Conservation (phyloP, 2,113 vertebrate species). For the Gambusia affinis region DNA sequence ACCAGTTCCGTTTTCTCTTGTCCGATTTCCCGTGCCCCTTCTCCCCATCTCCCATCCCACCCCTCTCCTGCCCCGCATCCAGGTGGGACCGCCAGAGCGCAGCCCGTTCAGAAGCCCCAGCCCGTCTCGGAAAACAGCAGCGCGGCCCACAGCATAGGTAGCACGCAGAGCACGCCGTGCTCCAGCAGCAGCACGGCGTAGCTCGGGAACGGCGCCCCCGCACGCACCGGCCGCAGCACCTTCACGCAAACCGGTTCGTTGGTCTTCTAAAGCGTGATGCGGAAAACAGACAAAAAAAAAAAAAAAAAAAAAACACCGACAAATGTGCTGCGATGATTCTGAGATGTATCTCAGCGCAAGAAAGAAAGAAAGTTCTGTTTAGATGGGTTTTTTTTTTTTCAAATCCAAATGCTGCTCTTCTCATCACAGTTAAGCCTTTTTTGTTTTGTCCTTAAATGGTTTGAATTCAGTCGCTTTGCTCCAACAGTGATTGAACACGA, state of each 20-base stretch:
- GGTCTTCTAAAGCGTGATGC: slow-evolving; percentile 58
- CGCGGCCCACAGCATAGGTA: slow-evolving; percentile 91
- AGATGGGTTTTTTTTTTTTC: slow-evolving; percentile 15
- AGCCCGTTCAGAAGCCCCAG: slow-evolving; percentile 84
- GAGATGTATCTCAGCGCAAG: slow-evolving; percentile 1
- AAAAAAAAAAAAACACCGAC: neutral
- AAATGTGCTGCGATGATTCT: slow-evolving; percentile 4
- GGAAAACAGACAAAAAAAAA: slow-evolving; percentile 26
- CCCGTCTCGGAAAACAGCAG: slow-evolving; percentile 95
- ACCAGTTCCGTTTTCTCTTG: neutral
- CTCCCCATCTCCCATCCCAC: neutral
- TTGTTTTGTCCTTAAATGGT: slow-evolving; percentile 65
- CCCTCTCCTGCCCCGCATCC: slow-evolving; percentile 18
- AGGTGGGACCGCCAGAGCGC: slow-evolving; percentile 84
- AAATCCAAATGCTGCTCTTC: slow-evolving; percentile 64
- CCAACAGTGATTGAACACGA: slow-evolving; percentile 17
- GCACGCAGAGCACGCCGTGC: slow-evolving; percentile 96
- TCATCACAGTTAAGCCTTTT: slow-evolving; percentile 22
- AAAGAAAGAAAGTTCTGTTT: slow-evolving; percentile 22
- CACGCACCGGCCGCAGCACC: slow-evolving; percentile 18
- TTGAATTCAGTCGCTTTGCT: slow-evolving; percentile 38
- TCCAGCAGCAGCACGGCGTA: slow-evolving; percentile 94
- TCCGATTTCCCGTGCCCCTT: neutral
- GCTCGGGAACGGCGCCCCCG: slow-evolving; percentile 14
- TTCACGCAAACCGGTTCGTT: slow-evolving; percentile 51